Evolutionary conservation across 2,797 vertebrate species (phyloP), one percentile per base, ranked within the genome.

Genomic region (Lepilemur ruficaudatus): DNA sequence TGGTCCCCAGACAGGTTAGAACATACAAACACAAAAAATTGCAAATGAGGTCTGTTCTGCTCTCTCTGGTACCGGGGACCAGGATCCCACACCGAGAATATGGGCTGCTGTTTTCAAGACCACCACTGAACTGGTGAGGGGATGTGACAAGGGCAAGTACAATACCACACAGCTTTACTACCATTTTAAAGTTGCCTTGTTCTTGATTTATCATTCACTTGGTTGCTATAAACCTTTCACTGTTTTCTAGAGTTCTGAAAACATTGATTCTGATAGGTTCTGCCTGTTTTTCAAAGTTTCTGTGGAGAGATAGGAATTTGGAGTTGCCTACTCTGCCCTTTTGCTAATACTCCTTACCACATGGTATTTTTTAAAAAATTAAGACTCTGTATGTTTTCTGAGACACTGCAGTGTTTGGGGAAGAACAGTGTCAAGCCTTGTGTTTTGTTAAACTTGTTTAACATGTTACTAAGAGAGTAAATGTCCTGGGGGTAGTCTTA

Each of bases 381-480:
- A 59, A 63, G 38, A 73, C 80, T 91, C 38, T 79, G 9, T 89
- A 17, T 76, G 73, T 91, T 83, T 96, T 92, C 11, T 79, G 78
- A 92, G 48, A 65, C 32, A 32, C 65, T 80, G 2, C 9, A 78
- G 18, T 79, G 28, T 92, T 35, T 41, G 38, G 41, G 65, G 75
- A 70, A 75, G 72, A 92, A 63, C 38, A 72, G 63, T 84, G 46
- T 83, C 92, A 89, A 94, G 12, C 1, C 41, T 41, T 57, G 67
- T 85, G 73, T 89, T 96, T 89, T 96, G 48, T 75, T 94, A 80
- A 87, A 75, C 41, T 57, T 89, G 55, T 70, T 76, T 78, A 69
- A 50, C 32, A 63, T 94, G 63, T 84, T 85, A 85, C 93, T 80
- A 80, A 84, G 79, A 80, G 48, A 89, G 72, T 84, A 50, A 84